A percentile compares a stretch with the other conserved stretches of the same genome.
Conservation (phyloP, 2,113 vertebrate species). For the Meriones unguiculatus region DNA sequence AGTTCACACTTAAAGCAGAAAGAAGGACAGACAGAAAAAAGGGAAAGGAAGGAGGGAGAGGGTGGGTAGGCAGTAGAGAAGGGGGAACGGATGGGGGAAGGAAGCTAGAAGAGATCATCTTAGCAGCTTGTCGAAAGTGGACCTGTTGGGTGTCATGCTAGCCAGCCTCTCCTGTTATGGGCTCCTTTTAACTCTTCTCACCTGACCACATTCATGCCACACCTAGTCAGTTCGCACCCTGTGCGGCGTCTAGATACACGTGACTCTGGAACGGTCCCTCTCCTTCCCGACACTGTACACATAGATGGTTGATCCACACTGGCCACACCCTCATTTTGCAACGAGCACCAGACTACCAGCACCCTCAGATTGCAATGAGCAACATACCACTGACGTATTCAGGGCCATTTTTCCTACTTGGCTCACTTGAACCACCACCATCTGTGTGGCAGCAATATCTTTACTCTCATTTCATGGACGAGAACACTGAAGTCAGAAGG, state of each 20-base stretch:
- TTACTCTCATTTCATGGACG: neutral
- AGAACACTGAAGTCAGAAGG: constrained; percentile 1
- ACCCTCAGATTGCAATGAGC: neutral
- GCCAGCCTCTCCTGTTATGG: neutral
- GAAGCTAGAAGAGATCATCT: neutral
- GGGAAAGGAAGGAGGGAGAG: constrained; percentile 52
- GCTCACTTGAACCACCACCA: neutral
- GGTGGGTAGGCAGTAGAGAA: neutral
- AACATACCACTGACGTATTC: too few species aligned
- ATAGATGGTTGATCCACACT: rapidly evolving
- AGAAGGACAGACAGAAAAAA: neutral
- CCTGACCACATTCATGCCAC: neutral
- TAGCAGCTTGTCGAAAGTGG: neutral
- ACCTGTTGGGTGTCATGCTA: neutral
- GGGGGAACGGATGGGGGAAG: neutral
- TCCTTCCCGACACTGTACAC: neutral
- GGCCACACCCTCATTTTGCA: neutral
- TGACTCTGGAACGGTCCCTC: too few species aligned
- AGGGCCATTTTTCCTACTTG: neutral
- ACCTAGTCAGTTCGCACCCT: neutral
- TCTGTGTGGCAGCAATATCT: neutral
- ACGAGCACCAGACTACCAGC: too few species aligned
- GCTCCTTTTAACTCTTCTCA: neutral
- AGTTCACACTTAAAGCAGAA: neutral
- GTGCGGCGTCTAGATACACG: neutral